Evolutionary conservation across 1,140 invertebrate genomes (phyloP), one percentile per base, ranked within the genome.

Genomic region (Apis florea): DNA sequence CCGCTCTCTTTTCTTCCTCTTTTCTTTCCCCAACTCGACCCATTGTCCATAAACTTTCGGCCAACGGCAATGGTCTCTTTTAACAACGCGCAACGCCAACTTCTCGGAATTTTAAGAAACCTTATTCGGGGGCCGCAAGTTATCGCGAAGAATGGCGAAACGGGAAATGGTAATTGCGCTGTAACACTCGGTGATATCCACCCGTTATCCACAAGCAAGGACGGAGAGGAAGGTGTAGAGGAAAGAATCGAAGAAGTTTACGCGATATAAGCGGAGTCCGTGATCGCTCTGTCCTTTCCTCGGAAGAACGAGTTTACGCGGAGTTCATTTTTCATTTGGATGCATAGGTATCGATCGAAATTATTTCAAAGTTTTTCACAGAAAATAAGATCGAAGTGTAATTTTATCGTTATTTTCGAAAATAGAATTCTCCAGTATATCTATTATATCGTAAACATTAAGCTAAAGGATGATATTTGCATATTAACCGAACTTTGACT

Each of bases 31-130:
- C 64, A n/a, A 63, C 59, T 51, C 1, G 0, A 15, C 3, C 9
- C n/a, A 77, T 77, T 47, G 51, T 56, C 63, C 64, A 40, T 68
- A 68, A 77, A 77, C 53, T 58, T 69, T 56, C 11, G 10, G 5
- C n/a, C 31, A 17, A 2, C 15, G 15, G 15, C 17, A 10, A 11
- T 10, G n/a, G 31, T 6, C 47, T 3, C 59, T 21, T 69, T 58
- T 26, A 24, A 58, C 31, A 40, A 40, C n/a, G n/a, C n/a, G n/a
- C 12, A 53, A 13, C 19, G 13, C 9, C 31, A 21, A 21, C 12
- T 58, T 15, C 3, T 0, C 31, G 31, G 56, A 79, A 61, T 79
- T 79, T 40, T 24, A 17, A 40, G 68, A n/a, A 3, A 21, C 2
- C 40, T 49, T 13, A 1, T 6, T 17, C 10, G 19, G n/a, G 5